phyloP scores from a whole-genome alignment of 2,113 vertebrate genomes.

The Elgaria multicarinata region DNA sequence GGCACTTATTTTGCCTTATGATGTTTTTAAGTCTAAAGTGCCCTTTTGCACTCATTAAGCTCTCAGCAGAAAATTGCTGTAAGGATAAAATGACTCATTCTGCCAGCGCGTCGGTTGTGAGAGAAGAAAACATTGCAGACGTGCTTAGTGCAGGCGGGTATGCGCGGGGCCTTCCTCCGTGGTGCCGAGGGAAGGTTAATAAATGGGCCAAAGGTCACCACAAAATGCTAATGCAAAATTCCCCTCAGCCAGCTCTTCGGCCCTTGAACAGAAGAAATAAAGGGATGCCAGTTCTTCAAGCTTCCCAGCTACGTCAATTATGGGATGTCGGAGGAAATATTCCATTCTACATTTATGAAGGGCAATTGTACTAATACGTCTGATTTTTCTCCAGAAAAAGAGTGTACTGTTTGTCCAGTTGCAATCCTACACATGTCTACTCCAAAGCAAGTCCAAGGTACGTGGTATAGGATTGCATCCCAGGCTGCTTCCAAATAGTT shows the following conservation, averaged over 20 bases:
- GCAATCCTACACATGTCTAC: background rate
- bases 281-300: background rate
- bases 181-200: conserved; percentile 5
- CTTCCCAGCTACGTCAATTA: conserved; percentile 20
- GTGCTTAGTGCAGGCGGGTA: background rate
- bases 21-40: conserved; percentile 39
- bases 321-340: background rate
- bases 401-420: background rate
- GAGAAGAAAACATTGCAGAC: conserved; percentile 28
- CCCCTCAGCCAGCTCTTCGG: background rate
- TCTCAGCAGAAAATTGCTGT: conserved; percentile 54
- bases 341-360: conserved; percentile 13
- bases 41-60: conserved; percentile 54
- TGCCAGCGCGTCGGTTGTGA: conserved; percentile 30
- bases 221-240: conserved; percentile 7
- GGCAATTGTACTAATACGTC: background rate
- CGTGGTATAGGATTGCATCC: background rate
- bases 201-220: conserved; percentile 13
- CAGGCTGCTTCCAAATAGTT: background rate
- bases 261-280: background rate
- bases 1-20: background rate
- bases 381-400: background rate
- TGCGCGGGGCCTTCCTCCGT: background rate
- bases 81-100: conserved; percentile 49
- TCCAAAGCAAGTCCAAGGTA: background rate